Evolutionary conservation across 2,113 vertebrate species (phyloP), one percentile per base, ranked within the genome.

Genomic region (Ahaetulla prasina): DNA sequence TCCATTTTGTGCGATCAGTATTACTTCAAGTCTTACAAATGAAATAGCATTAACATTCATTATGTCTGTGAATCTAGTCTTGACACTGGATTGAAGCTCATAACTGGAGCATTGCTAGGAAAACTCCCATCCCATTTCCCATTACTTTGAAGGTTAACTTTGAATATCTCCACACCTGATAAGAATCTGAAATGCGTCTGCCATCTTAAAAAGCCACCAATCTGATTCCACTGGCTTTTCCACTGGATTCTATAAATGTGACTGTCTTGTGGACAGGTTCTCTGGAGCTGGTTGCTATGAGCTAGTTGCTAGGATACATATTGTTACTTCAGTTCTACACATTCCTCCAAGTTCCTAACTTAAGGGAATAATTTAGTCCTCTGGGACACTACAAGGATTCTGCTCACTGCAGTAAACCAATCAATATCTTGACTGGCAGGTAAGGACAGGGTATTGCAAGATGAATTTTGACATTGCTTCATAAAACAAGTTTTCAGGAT

Each of bases 231-330:
- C 49, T 54, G 87, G 23, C n/a, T 68, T n/a, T 10, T 39, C 30
- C 52, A 88, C 50, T 88, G 9, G 53, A 14, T 27, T 92, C 57
- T 88, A 54, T 55, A 55, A 60, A 86, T 43, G 47, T 35, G 84
- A 8, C 39, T 12, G 22, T 86, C 45, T 49, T 63, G 8, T 50
- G 23, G 52, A n/a, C 39, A 27, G 84, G 87, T 93, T 93, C 45
- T 43, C 60, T 25, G 68, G 14, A 88, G 30, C 91, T 20, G 50
- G 97, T 97, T 96, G 96, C 96, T 93, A 95, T 89, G 96, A 7
- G 0, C 87, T 8, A 0, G 95, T 96, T 96, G 95, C 97, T 94
- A 95, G 93, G 97, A 86, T 88, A 94, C 49, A 0, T 47, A 93
- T 88, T 96, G 96, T 95, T 94, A 53, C 22, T 94, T 47, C 57